Conservation (phyloP, 1,140 invertebrate genomes). For the Potamilus streckersoni region DNA sequence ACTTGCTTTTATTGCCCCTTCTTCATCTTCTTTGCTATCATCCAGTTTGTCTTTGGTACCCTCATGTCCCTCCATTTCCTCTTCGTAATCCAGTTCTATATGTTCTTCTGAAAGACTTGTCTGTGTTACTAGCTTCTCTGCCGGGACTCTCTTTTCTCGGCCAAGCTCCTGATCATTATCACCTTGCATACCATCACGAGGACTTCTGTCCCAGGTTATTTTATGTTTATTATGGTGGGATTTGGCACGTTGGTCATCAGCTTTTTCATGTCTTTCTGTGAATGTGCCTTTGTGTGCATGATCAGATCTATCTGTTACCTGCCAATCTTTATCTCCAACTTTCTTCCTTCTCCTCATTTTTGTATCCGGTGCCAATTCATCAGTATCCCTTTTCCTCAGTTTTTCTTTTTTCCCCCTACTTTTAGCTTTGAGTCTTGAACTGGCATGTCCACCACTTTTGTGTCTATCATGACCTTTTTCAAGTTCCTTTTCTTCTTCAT, state of each 20-base stretch:
- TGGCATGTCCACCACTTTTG: not conserved
- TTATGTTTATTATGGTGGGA: constrained; percentile 4
- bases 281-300: constrained; percentile 9
- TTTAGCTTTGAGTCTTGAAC: not conserved
- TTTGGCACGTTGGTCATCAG: constrained; percentile 1
- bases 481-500: not conserved
- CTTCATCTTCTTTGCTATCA: constrained; percentile 35
- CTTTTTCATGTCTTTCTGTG: not conserved
- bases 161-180: no score
- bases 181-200: constrained; percentile 13
- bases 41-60: constrained; percentile 35
- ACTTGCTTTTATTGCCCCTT: constrained; percentile 17
- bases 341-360: not conserved
- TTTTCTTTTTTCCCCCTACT: not conserved
- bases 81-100: constrained; percentile 63
- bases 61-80: constrained; percentile 40
- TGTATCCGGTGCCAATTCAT: not conserved
- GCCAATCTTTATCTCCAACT: no score
- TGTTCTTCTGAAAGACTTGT: constrained; percentile 69
- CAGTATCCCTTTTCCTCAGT: not conserved
- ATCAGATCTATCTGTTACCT: not conserved
- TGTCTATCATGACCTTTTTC: not conserved
- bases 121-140: constrained; percentile 4
- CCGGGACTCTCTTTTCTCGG: no score
- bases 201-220: constrained; percentile 8